Evolutionary conservation across 2,113 vertebrate genomes (phyloP).

Genomic region (Agapornis roseicollis): DNA sequence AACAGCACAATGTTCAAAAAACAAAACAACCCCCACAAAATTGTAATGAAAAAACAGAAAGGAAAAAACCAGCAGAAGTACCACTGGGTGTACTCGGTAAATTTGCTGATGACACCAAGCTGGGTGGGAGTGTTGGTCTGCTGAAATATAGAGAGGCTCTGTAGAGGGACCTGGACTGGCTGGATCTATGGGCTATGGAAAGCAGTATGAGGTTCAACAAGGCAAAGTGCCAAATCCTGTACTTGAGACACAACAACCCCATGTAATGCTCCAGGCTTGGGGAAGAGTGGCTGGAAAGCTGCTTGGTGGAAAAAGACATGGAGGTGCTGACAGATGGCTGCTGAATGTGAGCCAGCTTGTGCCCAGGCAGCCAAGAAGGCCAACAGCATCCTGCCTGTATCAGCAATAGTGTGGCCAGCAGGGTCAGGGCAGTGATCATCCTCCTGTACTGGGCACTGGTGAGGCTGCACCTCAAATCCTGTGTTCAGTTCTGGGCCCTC

Average conservation of each 20-base stretch:
- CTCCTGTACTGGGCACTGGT: too few species aligned
- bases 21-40: not conserved
- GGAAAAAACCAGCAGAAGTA: not conserved
- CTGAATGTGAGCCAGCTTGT: not conserved
- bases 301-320: not conserved
- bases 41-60: not conserved
- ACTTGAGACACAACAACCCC: not conserved
- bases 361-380: not conserved
- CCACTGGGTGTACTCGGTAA: not conserved
- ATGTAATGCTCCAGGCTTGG: not conserved
- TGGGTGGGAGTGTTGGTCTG: not conserved
- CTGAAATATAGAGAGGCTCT: not conserved
- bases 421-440: too few species aligned
- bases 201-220: not conserved
- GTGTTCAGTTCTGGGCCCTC: not conserved
- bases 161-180: not conserved
- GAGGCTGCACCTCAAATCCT: too few species aligned
- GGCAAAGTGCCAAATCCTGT: not conserved
- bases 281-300: not conserved
- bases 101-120: not conserved
- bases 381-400: too few species aligned
- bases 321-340: not conserved
- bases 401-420: too few species aligned
- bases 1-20: not conserved
- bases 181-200: not conserved